Evolutionary conservation across 2,113 vertebrate genomes (phyloP).

Genomic region (Dendropsophus ebraccatus): DNA sequence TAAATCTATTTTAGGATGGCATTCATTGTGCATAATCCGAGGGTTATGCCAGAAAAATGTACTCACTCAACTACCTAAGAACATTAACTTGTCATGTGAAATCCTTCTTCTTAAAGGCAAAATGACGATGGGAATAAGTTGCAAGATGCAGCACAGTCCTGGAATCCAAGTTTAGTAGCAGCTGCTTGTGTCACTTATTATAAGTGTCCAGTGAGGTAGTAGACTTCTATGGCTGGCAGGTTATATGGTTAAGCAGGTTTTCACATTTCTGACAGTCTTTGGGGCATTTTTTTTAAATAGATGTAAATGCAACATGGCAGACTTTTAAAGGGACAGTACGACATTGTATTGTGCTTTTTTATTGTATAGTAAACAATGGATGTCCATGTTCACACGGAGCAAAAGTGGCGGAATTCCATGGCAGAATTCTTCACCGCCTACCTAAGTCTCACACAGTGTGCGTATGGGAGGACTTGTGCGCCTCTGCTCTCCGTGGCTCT

Average conservation of each 20-base stretch:
- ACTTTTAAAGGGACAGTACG: neutral
- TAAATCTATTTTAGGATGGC: conserved; percentile 40
- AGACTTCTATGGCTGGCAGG: neutral
- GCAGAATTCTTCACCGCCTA: too few relatives aligned
- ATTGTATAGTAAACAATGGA: neutral
- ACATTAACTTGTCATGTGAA: conserved; percentile 26
- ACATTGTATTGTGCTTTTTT: neutral
- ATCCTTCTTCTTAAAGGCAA: conserved; percentile 22
- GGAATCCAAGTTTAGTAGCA: conserved; percentile 59
- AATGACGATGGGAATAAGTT: neutral
- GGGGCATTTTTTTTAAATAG: too few relatives aligned
- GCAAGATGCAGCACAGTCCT: neutral
- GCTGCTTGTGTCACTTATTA: conserved; percentile 61
- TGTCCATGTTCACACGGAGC: too few relatives aligned
- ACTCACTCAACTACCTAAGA: conserved; percentile 7
- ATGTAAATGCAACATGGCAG: neutral
- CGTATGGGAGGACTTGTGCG: too few relatives aligned
- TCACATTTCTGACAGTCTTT: neutral
- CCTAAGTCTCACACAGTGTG: too few relatives aligned
- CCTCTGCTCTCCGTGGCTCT: too few relatives aligned
- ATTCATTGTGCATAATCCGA: conserved; percentile 30
- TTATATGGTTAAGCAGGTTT: neutral
- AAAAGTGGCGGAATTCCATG: too few relatives aligned
- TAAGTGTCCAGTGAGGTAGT: neutral
- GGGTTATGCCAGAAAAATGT: conserved; percentile 37